A percentile compares a stretch with the other conserved stretches of the same genome.
phyloP scores from a whole-genome alignment of 2,888 invertebrate species.

The Eucriotettix oculatus region DNA sequence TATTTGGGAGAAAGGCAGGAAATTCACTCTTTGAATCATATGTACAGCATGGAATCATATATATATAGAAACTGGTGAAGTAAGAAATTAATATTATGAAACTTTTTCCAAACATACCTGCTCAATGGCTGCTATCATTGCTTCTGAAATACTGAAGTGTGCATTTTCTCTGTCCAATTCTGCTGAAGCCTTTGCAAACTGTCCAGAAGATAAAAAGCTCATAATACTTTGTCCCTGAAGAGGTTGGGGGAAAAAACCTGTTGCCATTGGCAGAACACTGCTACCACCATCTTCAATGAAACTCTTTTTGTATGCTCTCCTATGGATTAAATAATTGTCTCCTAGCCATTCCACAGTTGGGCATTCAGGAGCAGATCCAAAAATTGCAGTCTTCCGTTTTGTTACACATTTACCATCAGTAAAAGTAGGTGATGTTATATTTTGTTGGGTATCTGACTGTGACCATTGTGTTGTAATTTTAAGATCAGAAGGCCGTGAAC shows the following conservation, averaged over 20 bases:
- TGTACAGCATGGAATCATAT: too few relatives aligned
- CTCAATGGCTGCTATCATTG: constrained; percentile 67
- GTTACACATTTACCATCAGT: background rate
- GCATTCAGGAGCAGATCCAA: constrained; percentile 12
- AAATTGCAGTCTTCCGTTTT: background rate
- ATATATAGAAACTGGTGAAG: too few relatives aligned
- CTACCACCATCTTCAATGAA: constrained; percentile 41
- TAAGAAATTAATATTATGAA: too few relatives aligned
- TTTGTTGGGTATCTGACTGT: background rate
- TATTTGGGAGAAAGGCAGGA: too few relatives aligned
- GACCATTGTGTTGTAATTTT: constrained; percentile 9
- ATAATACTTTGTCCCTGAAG: constrained; percentile 52
- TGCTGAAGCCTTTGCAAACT: constrained; percentile 51
- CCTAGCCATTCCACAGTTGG: constrained; percentile 4
- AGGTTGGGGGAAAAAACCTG: constrained; percentile 42
- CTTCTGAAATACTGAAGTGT: constrained; percentile 70
- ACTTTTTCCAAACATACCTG: constrained; percentile 23
- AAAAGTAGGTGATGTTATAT: background rate
- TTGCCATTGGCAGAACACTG: constrained; percentile 39
- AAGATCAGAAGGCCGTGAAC: constrained; percentile 8
- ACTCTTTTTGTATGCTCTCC: constrained; percentile 31
- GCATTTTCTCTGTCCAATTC: constrained; percentile 73
- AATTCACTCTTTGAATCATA: too few relatives aligned
- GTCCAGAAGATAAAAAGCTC: constrained; percentile 53
- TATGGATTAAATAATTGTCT: constrained; percentile 29